A percentile compares a stretch with the other conserved stretches of the same genome.
phyloP scores from a whole-genome alignment of 2,113 vertebrate genomes.

The Gobiocypris rarus region DNA sequence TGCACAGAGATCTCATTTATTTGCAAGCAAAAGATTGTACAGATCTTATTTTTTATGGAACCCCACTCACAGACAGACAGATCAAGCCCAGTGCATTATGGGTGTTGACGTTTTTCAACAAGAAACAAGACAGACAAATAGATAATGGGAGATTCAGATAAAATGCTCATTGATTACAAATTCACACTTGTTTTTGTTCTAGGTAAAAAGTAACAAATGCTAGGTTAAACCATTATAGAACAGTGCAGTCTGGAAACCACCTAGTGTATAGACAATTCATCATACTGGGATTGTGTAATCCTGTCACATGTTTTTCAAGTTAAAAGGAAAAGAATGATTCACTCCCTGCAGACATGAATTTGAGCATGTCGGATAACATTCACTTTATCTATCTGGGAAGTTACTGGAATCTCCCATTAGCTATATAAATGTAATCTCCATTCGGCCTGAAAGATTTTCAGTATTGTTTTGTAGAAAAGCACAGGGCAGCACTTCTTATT shows the following conservation, averaged over 20 bases:
- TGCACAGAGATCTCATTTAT: too few species aligned
- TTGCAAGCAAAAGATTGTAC: too few species aligned
- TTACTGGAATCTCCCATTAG: background rate
- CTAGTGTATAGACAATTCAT: background rate
- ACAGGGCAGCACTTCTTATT: constrained; percentile 22
- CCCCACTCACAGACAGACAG: background rate
- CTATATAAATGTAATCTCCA: background rate
- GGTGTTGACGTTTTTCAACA: background rate
- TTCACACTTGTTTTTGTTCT: background rate
- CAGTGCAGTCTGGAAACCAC: background rate
- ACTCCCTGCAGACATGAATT: background rate
- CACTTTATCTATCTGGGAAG: background rate
- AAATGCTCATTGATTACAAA: too few species aligned
- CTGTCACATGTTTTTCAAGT: background rate
- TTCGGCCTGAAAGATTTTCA: background rate
- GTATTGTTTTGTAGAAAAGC: constrained; percentile 4
- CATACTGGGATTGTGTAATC: background rate
- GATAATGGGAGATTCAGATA: too few species aligned
- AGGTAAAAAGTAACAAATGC: background rate
- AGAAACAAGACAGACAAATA: too few species aligned
- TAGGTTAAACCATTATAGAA: constrained; percentile 1
- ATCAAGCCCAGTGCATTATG: background rate
- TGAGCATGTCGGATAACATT: background rate
- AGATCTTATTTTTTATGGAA: too few species aligned
- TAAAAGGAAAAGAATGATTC: background rate